Percentiles rank a stretch among this genome's conserved stretches.
phyloP scores from a whole-genome alignment of 2,888 invertebrate genomes.

The Lepidochitona cinerea region DNA sequence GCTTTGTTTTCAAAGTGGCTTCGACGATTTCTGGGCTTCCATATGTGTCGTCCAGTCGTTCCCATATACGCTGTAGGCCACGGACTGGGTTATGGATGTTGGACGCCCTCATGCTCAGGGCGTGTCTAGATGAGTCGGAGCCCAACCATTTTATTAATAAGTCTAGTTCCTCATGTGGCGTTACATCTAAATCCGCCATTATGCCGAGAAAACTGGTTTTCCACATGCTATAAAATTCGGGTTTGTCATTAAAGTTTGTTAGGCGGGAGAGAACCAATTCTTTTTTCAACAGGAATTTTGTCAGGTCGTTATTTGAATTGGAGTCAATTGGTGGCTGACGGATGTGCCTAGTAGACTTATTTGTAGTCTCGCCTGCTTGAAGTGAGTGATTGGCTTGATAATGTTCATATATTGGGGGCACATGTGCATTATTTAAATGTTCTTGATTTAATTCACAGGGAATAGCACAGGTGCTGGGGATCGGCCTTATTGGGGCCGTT shows the following conservation, averaged over 20 bases:
- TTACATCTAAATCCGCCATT: slow-evolving; percentile 11
- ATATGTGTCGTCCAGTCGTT: slow-evolving; percentile 22
- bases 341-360: background rate
- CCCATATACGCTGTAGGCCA: slow-evolving; percentile 22
- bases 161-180: slow-evolving; percentile 16
- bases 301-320: background rate
- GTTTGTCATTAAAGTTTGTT: slow-evolving; percentile 11
- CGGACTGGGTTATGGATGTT: slow-evolving; percentile 10
- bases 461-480: no score
- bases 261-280: slow-evolving; percentile 4
- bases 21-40: slow-evolving; percentile 21
- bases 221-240: slow-evolving; percentile 10
- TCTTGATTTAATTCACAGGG: no score
- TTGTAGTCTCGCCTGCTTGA: no score
- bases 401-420: no score
- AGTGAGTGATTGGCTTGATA: no score
- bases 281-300: slow-evolving; percentile 5
- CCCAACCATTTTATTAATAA: slow-evolving; percentile 21
- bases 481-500: no score
- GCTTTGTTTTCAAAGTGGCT: slow-evolving; percentile 13
- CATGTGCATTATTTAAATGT: no score
- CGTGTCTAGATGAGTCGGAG: slow-evolving; percentile 14
- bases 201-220: slow-evolving; percentile 14
- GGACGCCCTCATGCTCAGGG: slow-evolving; percentile 8
- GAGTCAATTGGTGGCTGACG: background rate